Evolutionary conservation across 1,140 invertebrate species (phyloP).

Genomic region (Drosophila grimshawi): DNA sequence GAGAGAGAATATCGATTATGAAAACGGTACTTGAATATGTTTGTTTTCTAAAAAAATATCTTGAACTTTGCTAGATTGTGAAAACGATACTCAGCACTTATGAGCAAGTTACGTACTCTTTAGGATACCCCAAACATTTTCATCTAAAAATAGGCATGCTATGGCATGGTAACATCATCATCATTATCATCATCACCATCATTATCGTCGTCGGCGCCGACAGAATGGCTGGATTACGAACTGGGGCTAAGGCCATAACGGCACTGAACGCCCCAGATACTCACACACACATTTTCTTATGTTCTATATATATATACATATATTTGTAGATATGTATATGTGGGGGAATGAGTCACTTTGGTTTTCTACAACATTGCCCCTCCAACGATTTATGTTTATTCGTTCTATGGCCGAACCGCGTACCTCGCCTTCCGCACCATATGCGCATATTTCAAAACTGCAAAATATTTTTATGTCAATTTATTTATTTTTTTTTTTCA

Average conservation of each 20-base stretch:
- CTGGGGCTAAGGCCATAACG: constrained; percentile 37
- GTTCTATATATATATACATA: background rate
- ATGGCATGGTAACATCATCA: constrained; percentile 21
- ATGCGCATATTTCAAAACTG: constrained; percentile 44
- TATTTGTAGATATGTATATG: background rate
- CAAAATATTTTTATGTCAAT: constrained; percentile 22
- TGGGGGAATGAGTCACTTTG: constrained; percentile 39
- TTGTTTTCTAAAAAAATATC: background rate
- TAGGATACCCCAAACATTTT: constrained; percentile 25
- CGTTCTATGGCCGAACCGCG: background rate
- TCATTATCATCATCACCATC: constrained; percentile 23
- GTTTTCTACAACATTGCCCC: background rate
- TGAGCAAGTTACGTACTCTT: constrained; percentile 8
- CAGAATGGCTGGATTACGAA: constrained; percentile 43
- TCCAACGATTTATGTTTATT: constrained; percentile 11
- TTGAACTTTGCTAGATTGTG: background rate
- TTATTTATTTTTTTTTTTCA: too few species aligned
- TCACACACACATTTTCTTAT: constrained; percentile 22
- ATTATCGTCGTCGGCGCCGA: background rate
- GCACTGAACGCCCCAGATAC: constrained; percentile 44
- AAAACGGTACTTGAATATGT: background rate
- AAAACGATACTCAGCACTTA: background rate
- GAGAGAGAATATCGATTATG: background rate
- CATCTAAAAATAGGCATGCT: constrained; percentile 30
- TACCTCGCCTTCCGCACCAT: background rate